Evolutionary conservation across 2,888 invertebrate genomes (phyloP), one percentile per base, ranked within the genome.

Genomic region (Orthosia cruda): DNA sequence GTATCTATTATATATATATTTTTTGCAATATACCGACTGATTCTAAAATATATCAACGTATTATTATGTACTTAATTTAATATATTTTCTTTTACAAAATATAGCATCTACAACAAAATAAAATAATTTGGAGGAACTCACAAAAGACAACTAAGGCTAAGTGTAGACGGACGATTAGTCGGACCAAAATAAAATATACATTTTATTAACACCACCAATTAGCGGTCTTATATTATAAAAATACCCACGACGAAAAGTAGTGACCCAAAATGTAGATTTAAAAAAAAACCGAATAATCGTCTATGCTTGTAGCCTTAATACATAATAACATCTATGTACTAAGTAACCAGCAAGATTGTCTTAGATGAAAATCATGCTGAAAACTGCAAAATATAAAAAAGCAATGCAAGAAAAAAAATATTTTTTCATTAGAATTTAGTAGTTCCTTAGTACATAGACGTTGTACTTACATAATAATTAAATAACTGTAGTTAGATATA

Each of bases 11-110:
- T 45, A 7, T n/a, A 32, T 20, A 9, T 40, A 49, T 45, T 9
- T 45, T 23, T 50, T n/a, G 9, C 26, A n/a, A 47, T 47, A 20
- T 57, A 63, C 32, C 1, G 57, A 59, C 65, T 64, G 50, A 50
- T 50, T 50, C 64, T 40, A n/a, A 32, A 66, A 26, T 52, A 40
- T 16, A 52, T 15, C 0, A 32, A 15, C 2, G 69, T 78, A 74
- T 78, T 82, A 81, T 49, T 55, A 32, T 79, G 81, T 82, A 82
- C 83, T 83, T 82, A 82, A 78, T 67, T 66, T 40, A 65, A 62
- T 71, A 55, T 66, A 68, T 74, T 65, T 68, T 68, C 18, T 7
- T 58, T 52, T n/a, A 50, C 3, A 3, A 54, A 61, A 55, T 49
- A 54, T 20, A 59, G 9, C 32, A 66, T 15, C 40, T 47, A 69